A percentile compares a stretch with the other conserved stretches of the same genome.
phyloP scores from a whole-genome alignment of 2,113 vertebrate genomes.

The Lophotis ruficrista region DNA sequence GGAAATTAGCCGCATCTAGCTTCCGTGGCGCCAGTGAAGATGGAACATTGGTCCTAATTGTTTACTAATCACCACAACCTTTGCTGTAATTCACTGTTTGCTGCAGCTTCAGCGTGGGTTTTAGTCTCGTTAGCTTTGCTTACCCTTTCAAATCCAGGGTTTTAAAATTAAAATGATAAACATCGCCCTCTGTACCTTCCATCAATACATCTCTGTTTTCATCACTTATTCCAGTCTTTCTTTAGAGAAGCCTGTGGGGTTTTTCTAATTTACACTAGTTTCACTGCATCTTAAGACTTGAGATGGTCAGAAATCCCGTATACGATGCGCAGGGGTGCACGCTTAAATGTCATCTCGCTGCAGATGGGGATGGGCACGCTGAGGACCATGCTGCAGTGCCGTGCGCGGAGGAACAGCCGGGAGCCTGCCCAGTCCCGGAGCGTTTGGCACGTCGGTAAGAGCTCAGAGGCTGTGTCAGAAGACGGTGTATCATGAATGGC shows the following conservation, averaged over 20 bases:
- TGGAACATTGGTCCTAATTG: conserved; percentile 51
- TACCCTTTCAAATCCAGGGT: not conserved
- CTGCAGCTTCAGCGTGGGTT: not conserved
- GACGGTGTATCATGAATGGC: not conserved
- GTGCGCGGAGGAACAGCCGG: not conserved
- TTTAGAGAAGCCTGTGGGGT: not conserved
- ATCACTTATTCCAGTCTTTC: not conserved
- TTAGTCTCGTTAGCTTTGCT: not conserved
- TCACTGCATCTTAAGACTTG: not conserved
- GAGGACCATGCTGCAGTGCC: accelerated
- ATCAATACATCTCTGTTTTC: not conserved
- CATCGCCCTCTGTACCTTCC: not conserved
- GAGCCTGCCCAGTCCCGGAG: not conserved
- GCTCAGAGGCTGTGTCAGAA: not conserved
- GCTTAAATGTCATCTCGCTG: accelerated
- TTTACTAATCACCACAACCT: not conserved
- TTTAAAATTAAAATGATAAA: not conserved
- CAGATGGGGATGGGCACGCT: accelerated
- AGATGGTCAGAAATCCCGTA: not conserved
- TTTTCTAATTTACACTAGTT: not conserved
- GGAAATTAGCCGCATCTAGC: conserved; percentile 14
- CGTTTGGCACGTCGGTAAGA: accelerated
- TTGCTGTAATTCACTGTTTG: not conserved
- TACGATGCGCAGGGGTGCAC: accelerated
- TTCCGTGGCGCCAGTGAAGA: not conserved